Evolutionary conservation across 2,797 vertebrate species (phyloP).

Genomic region (Micromesistius poutassou): DNA sequence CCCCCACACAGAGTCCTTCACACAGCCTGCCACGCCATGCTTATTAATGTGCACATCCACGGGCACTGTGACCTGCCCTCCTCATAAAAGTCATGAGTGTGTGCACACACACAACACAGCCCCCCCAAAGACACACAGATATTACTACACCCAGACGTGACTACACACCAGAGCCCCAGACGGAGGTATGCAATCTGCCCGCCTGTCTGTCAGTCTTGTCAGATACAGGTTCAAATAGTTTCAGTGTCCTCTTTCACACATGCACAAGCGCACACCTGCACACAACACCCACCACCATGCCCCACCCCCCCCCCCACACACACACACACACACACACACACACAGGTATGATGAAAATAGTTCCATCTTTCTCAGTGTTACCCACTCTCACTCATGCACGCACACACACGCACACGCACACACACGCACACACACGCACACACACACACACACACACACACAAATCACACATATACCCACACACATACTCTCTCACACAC

Average conservation of each 20-base stretch:
- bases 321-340: not conserved
- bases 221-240: not conserved
- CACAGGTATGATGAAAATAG: too few species aligned
- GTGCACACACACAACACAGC: not conserved
- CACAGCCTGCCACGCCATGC: conserved; percentile 38
- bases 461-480: conserved; percentile 5
- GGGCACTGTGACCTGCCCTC: not conserved
- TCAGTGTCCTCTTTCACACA: not conserved
- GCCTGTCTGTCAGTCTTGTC: not conserved
- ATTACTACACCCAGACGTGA: not conserved
- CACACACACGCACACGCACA: conserved; percentile 22
- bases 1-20: conserved; percentile 43
- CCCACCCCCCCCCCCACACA: not conserved
- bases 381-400: conserved; percentile 5
- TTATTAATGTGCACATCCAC: conserved; percentile 43
- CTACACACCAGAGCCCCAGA: not conserved
- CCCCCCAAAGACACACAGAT: not conserved
- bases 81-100: not conserved
- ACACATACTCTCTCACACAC: not conserved
- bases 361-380: too few species aligned
- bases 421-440: conserved; percentile 6
- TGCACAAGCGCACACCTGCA: not conserved
- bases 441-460: conserved; percentile 9
- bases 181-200: not conserved
- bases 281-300: too few species aligned